A percentile compares a stretch with the other conserved stretches of the same genome.
Conservation (phyloP, 2,888 invertebrate species). For the Suillia variegata region DNA sequence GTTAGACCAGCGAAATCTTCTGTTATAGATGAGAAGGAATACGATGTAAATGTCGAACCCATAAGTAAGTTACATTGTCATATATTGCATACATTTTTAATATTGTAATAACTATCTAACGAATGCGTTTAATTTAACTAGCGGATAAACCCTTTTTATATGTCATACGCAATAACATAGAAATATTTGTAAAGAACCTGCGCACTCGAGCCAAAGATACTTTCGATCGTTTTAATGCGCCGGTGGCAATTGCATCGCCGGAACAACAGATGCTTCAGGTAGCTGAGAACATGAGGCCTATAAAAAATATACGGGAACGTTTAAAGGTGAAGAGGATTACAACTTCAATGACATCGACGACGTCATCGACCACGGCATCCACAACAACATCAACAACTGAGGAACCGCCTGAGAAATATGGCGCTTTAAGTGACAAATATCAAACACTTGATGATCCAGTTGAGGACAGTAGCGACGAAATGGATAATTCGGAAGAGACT, state of each 20-base stretch:
- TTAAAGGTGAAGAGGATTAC: not conserved
- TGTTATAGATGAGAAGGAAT: conserved; percentile 38
- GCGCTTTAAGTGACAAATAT: conserved; percentile 41
- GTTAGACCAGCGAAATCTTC: too few species aligned
- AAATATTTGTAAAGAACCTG: conserved; percentile 22
- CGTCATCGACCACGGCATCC: not conserved
- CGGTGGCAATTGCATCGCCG: not conserved
- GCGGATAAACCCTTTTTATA: conserved; percentile 8
- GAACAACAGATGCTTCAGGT: conserved; percentile 21
- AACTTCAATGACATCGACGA: not conserved
- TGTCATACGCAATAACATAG: conserved; percentile 27
- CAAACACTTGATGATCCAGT: conserved; percentile 25
- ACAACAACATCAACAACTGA: conserved; percentile 4
- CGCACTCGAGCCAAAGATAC: conserved; percentile 2
- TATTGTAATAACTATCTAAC: not conserved
- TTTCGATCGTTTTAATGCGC: conserved; percentile 12
- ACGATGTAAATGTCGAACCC: conserved; percentile 39
- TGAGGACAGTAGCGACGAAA: not conserved
- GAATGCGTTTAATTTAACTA: not conserved
- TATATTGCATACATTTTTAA: too few species aligned
- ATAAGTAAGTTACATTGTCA: too few species aligned
- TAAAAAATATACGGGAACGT: not conserved
- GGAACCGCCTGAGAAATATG: conserved; percentile 33
- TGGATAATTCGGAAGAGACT: too few species aligned
- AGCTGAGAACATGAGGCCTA: conserved; percentile 1